Conservation (phyloP, 2,888 invertebrate genomes). For the Sceliomorpha sp. region DNA sequence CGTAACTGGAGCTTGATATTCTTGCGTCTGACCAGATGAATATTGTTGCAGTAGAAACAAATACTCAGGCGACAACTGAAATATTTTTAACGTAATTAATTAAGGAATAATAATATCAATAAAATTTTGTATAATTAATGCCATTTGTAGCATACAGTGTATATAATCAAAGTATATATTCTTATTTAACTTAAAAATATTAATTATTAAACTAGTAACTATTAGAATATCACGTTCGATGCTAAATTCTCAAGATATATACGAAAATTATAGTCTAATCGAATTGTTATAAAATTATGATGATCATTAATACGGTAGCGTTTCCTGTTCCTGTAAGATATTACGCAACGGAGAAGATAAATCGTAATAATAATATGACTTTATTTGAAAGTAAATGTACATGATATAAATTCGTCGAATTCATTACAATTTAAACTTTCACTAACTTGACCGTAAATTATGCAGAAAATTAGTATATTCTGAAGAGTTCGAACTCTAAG, state of each 20-base stretch:
- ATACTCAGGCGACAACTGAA: slow-evolving; percentile 75
- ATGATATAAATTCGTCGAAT: slow-evolving; percentile 24
- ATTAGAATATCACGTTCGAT: too few relatives aligned
- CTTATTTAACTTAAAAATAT: too few relatives aligned
- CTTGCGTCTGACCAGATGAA: slow-evolving; percentile 32
- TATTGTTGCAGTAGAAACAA: slow-evolving; percentile 71
- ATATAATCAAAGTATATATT: too few relatives aligned
- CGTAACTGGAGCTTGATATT: slow-evolving; percentile 36
- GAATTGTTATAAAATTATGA: slow-evolving; percentile 4
- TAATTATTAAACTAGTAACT: too few relatives aligned
- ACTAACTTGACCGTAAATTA: slow-evolving; percentile 39
- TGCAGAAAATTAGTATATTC: slow-evolving; percentile 22
- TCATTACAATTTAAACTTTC: slow-evolving; percentile 45
- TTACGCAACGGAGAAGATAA: slow-evolving; percentile 34
- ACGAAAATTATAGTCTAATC: too few relatives aligned
- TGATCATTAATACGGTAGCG: slow-evolving; percentile 2
- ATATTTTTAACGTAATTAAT: too few relatives aligned
- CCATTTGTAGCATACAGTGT: too few relatives aligned
- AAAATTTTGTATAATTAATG: too few relatives aligned
- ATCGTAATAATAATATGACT: slow-evolving; percentile 39
- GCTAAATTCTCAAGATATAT: too few relatives aligned
- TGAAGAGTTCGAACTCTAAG: slow-evolving; percentile 26
- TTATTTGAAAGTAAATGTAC: slow-evolving; percentile 46
- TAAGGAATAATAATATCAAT: too few relatives aligned
- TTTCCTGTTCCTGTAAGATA: slow-evolving; percentile 23